phyloP scores from a whole-genome alignment of 1,140 invertebrate species.

The Cydia splendana region DNA sequence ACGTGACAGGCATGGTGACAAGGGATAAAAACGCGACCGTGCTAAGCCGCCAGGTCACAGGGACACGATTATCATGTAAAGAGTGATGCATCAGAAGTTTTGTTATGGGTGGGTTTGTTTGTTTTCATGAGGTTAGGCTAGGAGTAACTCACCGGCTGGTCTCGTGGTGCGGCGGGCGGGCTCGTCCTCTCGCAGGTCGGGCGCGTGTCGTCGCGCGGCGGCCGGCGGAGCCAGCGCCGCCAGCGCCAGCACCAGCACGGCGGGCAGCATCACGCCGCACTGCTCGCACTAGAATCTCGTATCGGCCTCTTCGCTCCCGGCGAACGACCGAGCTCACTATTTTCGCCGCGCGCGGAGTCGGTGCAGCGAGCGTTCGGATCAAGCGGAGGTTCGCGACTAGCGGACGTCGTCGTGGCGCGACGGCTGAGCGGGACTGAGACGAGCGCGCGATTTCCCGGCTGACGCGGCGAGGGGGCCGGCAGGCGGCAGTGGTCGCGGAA shows the following conservation, averaged over 20 bases:
- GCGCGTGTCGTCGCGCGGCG: conserved; percentile 66
- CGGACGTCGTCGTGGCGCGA: conserved; percentile 65
- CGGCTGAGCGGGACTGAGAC: conserved; percentile 70
- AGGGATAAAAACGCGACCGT: no score
- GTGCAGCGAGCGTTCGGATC: conserved; percentile 48
- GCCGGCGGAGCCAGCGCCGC: conserved; percentile 56
- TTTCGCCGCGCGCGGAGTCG: conserved; percentile 61
- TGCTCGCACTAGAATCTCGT: conserved; percentile 53
- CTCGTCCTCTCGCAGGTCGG: conserved; percentile 70
- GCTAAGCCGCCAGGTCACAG: no score
- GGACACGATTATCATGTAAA: conserved; percentile 28
- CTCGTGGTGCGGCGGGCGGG: conserved; percentile 70
- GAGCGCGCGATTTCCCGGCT: conserved; percentile 71
- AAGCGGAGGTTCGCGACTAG: conserved; percentile 56
- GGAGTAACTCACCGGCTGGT: conserved; percentile 65
- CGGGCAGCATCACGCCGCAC: conserved; percentile 59
- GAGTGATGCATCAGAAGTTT: conserved; percentile 46
- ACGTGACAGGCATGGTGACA: no score
- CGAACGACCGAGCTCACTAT: conserved; percentile 64
- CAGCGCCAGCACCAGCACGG: conserved; percentile 62
- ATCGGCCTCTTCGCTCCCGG: conserved; percentile 54
- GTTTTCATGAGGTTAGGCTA: conserved; percentile 38
- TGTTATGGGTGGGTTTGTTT: conserved; percentile 37
- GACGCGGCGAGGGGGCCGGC: conserved; percentile 61
- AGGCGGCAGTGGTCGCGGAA: conserved; percentile 62